Conservation (phyloP, 2,888 invertebrate genomes). For the Anoncus sp. region DNA sequence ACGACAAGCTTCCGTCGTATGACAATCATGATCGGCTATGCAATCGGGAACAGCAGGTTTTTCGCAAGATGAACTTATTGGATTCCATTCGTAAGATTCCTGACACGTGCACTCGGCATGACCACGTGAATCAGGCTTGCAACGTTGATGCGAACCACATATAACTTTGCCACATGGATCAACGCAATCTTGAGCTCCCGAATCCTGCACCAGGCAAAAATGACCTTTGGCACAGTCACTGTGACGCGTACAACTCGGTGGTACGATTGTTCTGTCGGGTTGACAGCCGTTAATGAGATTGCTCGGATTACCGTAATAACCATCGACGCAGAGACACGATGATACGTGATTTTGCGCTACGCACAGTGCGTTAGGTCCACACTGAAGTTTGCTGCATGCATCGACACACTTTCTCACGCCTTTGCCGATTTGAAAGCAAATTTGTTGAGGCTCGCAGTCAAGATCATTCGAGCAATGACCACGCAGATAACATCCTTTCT, state of each 20-base stretch:
- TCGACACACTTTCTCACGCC: constrained; percentile 93
- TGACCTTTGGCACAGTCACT: constrained; percentile 89
- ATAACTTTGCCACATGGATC: constrained; percentile 92
- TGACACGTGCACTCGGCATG: constrained; percentile 92
- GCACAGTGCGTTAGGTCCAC: constrained; percentile 95
- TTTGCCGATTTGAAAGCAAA: constrained; percentile 94
- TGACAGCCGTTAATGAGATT: constrained; percentile 92
- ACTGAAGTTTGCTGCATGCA: constrained; percentile 94
- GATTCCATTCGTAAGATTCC: constrained; percentile 92
- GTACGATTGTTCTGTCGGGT: constrained; percentile 86
- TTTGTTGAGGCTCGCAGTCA: constrained; percentile 93
- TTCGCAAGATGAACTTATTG: constrained; percentile 91
- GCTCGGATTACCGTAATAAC: constrained; percentile 92
- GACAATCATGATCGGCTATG: constrained; percentile 88
- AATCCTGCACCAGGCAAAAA: constrained; percentile 88
- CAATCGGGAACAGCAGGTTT: constrained; percentile 95
- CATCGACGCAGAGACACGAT: constrained; percentile 93
- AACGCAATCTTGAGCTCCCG: constrained; percentile 88
- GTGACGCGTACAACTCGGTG: constrained; percentile 86
- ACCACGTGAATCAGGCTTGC: constrained; percentile 87
- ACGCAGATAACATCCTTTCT: constrained; percentile 89
- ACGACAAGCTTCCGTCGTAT: constrained; percentile 88
- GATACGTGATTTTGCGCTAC: constrained; percentile 93
- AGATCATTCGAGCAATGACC: constrained; percentile 92
- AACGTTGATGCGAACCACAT: constrained; percentile 93